These are phyloP conservation scores for Propithecus coquereli DNA, from an alignment of 2,113 vertebrate species.

Conservation along the genomic window DNA sequence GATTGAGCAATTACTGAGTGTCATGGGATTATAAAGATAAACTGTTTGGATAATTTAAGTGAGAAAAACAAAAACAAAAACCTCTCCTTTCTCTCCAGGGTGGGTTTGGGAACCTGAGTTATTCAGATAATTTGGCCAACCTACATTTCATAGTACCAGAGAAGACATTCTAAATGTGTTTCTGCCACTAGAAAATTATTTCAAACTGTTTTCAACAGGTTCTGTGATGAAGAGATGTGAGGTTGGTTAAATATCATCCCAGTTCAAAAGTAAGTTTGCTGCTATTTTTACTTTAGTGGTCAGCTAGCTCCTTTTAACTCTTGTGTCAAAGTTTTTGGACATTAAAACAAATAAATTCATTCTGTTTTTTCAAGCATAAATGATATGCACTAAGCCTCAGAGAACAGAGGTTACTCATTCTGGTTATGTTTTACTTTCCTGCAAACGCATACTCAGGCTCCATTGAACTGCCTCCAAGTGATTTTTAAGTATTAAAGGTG, in stretches of 20 bases:
- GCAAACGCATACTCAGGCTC: slow-evolving; percentile 60
- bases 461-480: slow-evolving; percentile 68
- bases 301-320: slow-evolving; percentile 63
- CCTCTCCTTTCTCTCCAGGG: not conserved
- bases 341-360: slow-evolving; percentile 75
- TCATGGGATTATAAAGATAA: slow-evolving; percentile 50
- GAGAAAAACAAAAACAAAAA: not conserved
- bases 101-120: not conserved
- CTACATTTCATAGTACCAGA: not conserved
- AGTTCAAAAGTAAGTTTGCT: slow-evolving; percentile 52
- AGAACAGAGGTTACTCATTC: slow-evolving; percentile 68
- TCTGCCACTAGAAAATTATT: slow-evolving; percentile 34
- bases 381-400: slow-evolving; percentile 58
- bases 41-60: slow-evolving; percentile 45
- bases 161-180: slow-evolving; percentile 17
- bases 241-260: slow-evolving; percentile 35
- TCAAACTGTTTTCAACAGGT: slow-evolving; percentile 61
- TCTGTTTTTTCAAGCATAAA: slow-evolving; percentile 71
- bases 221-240: slow-evolving; percentile 39
- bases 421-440: slow-evolving; percentile 71
- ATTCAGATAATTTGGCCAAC: not conserved
- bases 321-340: slow-evolving; percentile 59
- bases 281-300: slow-evolving; percentile 62
- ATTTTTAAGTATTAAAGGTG: slow-evolving; percentile 76
- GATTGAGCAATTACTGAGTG: slow-evolving; percentile 26